Evolutionary conservation across 2,797 vertebrate genomes (phyloP).

Genomic region (Vireo griseus): DNA sequence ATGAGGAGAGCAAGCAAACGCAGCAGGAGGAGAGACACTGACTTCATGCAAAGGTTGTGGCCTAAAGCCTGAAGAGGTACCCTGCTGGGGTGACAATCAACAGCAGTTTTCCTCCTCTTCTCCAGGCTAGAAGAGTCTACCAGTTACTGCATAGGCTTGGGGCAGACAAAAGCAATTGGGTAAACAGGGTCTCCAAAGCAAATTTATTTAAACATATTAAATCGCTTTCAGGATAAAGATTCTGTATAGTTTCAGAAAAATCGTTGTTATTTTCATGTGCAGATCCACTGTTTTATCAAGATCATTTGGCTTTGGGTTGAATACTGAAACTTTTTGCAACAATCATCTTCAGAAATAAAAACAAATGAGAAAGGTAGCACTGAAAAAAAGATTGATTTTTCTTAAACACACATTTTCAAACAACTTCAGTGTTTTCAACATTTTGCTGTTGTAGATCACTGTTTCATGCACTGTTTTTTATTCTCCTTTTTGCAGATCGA

Average conservation of each 20-base stretch:
- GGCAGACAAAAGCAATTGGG: not conserved
- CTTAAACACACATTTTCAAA: not conserved
- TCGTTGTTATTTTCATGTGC: not conserved
- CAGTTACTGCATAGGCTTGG: not conserved
- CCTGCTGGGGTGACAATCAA: not conserved
- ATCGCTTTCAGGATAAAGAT: not conserved
- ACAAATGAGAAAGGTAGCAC: not conserved
- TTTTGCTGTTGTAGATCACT: not conserved
- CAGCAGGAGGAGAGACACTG: not conserved
- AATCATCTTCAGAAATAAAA: not conserved
- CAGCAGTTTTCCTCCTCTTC: not conserved
- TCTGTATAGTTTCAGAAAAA: not conserved
- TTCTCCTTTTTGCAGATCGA: slow-evolving; percentile 80
- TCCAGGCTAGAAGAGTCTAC: not conserved
- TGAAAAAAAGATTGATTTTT: not conserved
- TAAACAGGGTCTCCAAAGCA: not conserved
- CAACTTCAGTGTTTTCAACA: not conserved
- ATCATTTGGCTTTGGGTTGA: not conserved
- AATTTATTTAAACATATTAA: not conserved
- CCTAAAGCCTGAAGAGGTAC: not conserved
- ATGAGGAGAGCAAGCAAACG: not conserved
- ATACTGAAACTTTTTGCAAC: not conserved
- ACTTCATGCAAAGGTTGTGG: not conserved
- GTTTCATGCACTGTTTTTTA: not conserved
- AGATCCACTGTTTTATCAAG: not conserved